Evolutionary conservation across 2,888 invertebrate genomes (phyloP).

Genomic region (Acheta domesticus): DNA sequence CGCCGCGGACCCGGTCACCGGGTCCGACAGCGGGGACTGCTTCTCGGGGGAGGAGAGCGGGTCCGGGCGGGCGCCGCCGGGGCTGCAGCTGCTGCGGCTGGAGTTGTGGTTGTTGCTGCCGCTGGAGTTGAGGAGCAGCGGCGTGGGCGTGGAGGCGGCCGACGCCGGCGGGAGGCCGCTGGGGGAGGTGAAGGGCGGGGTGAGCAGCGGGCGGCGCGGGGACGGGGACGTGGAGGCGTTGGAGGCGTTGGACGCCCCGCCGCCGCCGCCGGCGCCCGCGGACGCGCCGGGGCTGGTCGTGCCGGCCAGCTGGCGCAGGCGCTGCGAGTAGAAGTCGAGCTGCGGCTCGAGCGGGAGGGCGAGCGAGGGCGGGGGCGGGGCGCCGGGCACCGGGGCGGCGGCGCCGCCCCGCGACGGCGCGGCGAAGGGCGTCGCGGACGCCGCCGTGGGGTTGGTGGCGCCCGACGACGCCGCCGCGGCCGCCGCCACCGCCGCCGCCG

Average conservation of each 20-base stretch:
- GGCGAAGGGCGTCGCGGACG: constrained; percentile 49
- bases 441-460: constrained; percentile 37
- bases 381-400: constrained; percentile 53
- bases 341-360: constrained; percentile 77
- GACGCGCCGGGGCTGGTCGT: constrained; percentile 88
- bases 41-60: constrained; percentile 35
- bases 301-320: constrained; percentile 96
- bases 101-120: constrained; percentile 47
- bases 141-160: constrained; percentile 58
- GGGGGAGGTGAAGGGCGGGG: constrained; percentile 61
- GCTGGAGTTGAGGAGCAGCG: constrained; percentile 45
- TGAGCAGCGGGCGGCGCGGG: constrained; percentile 46
- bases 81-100: constrained; percentile 44
- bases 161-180: constrained; percentile 69
- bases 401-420: constrained; percentile 60
- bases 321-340: constrained; percentile 99
- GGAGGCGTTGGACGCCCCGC: background rate
- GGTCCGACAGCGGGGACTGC: constrained; percentile 36
- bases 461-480: constrained; percentile 58
- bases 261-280: constrained; percentile 44
- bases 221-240: constrained; percentile 43
- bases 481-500: constrained; percentile 69
- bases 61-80: constrained; percentile 44
- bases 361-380: constrained; percentile 51
- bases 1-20: constrained; percentile 33